Evolutionary conservation across 2,888 invertebrate species (phyloP), one percentile per base, ranked within the genome.

Genomic region (Limnephilus marmoratus): DNA sequence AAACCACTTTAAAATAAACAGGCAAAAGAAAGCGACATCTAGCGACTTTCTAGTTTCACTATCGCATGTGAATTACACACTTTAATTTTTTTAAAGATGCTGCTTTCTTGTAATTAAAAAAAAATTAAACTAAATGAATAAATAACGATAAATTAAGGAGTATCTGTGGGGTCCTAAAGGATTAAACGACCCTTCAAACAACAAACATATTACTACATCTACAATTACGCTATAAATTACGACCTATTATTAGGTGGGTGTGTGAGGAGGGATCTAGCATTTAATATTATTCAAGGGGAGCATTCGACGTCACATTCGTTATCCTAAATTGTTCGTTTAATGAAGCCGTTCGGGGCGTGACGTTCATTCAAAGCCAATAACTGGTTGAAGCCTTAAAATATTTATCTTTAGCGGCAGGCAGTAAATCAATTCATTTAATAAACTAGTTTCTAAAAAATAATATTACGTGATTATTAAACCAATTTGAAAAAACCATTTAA

Each of bases 261-360:
- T 68, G n/a, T 24, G 83, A 37, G 83, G 34, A 18, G 18, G 34
- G 37, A 83, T 34, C 24, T 0, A 37, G 18, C 37, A 37, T 34
- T 83, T n/a, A 83, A 83, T 37, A 83, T 45, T 45, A 15, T n/a
- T 68, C 18, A 41, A 83, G 34, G 37, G 83, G 31, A 37, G 37
- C 83, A 83, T 34, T 24, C 37, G 34, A 37, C 82, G 83, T 34
- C 37, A 83, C 34, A 83, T 37, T 37, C 24, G 18, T 83, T 83
- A 34, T 34, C 24, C 31, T 83, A 68, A 68, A 68, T 37, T 37
- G 83, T 34, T 37, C 37, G 24, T 24, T 83, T 83, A 83, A 83
- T 83, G 37, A 83, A 83, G 83, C 83, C 34, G 37, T 83, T n/a
- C 3, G n/a, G 37, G 83, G 83, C 83, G 83, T 68, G 68, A n/a